Evolutionary conservation across 2,888 invertebrate species (phyloP).

Genomic region (Salpingus planirostris): DNA sequence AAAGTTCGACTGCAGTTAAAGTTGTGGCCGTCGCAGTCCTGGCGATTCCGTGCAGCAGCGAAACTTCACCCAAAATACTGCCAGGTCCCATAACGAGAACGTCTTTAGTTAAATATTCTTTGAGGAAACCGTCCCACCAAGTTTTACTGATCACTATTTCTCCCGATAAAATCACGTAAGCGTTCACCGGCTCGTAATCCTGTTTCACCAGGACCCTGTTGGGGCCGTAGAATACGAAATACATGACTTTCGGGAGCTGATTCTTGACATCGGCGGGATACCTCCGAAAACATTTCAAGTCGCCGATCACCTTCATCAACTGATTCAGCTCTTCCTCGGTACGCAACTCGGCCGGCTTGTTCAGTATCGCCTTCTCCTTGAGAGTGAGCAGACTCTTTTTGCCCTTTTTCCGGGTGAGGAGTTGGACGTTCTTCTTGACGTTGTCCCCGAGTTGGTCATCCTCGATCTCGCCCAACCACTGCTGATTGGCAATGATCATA

Average conservation of each 20-base stretch:
- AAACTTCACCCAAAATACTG: constrained; percentile 59
- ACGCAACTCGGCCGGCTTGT: constrained; percentile 46
- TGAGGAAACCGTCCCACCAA: constrained; percentile 45
- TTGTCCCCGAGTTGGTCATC: constrained; percentile 42
- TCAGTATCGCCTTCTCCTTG: constrained; percentile 52
- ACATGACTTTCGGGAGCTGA: constrained; percentile 51
- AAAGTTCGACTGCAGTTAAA: constrained; percentile 52
- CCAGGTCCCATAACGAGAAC: constrained; percentile 48
- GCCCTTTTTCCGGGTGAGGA: constrained; percentile 27
- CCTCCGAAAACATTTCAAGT: constrained; percentile 52
- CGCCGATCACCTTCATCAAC: constrained; percentile 49
- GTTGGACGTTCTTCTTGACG: constrained; percentile 47
- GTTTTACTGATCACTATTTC: constrained; percentile 46
- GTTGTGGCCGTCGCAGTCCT: constrained; percentile 54
- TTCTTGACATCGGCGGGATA: constrained; percentile 53
- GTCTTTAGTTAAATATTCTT: constrained; percentile 42
- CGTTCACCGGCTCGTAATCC: constrained; percentile 47
- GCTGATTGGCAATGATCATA: constrained; percentile 48
- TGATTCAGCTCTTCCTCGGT: constrained; percentile 53
- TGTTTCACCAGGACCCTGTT: constrained; percentile 54
- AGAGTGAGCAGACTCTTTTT: constrained; percentile 26
- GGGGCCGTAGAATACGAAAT: constrained; percentile 52
- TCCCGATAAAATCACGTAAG: constrained; percentile 59
- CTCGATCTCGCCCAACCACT: constrained; percentile 48
- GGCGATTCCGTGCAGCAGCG: constrained; percentile 51